Conservation (phyloP, 2,888 invertebrate genomes). For the Neelides folsomi region DNA sequence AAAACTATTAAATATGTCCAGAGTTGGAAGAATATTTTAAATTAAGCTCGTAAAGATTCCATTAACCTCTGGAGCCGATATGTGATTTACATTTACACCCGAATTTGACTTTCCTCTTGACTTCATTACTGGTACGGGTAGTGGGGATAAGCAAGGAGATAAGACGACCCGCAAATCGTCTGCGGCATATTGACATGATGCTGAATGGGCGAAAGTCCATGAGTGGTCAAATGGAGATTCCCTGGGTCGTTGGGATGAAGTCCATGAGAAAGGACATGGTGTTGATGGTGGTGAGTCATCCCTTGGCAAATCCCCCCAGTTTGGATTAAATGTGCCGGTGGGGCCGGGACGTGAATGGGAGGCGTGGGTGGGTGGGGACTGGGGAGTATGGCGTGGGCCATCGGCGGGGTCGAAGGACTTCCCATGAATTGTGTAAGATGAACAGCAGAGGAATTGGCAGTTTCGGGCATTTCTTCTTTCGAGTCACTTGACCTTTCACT, state of each 20-base stretch:
- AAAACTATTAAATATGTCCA: no score
- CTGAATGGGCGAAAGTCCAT: conserved; percentile 5
- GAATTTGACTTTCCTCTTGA: no score
- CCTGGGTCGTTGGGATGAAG: neutral
- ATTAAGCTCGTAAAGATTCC: no score
- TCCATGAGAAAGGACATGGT: neutral
- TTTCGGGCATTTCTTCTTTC: no score
- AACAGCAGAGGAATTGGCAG: no score
- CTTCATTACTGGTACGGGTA: conserved; percentile 8
- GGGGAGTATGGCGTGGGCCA: neutral
- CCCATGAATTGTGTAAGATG: neutral
- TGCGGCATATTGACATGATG: conserved; percentile 8
- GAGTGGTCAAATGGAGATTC: conserved; percentile 7
- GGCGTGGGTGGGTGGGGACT: conserved; percentile 6
- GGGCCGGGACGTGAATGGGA: conserved; percentile 1
- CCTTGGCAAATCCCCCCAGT: no score
- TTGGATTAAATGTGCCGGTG: no score
- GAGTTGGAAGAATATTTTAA: no score
- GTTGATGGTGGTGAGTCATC: no score
- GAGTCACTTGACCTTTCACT: no score
- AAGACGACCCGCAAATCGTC: conserved; percentile 8
- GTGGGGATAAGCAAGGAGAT: conserved; percentile 10
- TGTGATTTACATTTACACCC: no score
- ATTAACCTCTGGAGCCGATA: no score
- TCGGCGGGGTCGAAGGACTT: neutral